These are phyloP conservation scores for Bos indicus DNA, from an alignment of 2,113 vertebrate species.

Conservation along the genomic window DNA sequence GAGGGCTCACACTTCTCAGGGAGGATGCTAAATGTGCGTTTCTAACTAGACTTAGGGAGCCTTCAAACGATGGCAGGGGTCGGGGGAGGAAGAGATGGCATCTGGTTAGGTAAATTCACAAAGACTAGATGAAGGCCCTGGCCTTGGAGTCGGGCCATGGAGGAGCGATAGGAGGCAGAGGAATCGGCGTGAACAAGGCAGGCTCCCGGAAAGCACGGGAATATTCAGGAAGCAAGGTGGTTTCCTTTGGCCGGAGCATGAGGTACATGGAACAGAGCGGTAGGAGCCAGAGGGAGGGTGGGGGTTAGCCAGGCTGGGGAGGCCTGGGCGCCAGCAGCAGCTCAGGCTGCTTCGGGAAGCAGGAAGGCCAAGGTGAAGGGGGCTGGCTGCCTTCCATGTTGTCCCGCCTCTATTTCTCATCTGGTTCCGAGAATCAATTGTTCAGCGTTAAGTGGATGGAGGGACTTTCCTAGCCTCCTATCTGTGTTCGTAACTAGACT, in stretches of 20 bases:
- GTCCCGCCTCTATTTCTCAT: neutral
- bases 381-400: neutral
- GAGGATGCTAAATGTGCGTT: fast-evolving
- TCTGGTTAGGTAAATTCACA: neutral
- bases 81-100: neutral
- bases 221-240: neutral
- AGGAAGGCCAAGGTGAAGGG: constrained; percentile 24
- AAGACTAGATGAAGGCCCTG: neutral
- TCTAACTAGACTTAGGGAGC: neutral
- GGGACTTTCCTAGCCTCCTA: constrained; percentile 63
- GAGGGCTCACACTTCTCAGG: fast-evolving
- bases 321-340: neutral
- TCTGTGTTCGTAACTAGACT: constrained; percentile 45
- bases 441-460: neutral
- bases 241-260: neutral
- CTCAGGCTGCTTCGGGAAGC: neutral
- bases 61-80: neutral
- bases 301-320: neutral
- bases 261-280: neutral
- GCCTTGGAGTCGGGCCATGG: neutral
- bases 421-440: constrained; percentile 6
- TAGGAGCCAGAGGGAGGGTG: neutral
- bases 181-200: neutral
- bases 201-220: neutral
- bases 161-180: neutral